phyloP scores from a whole-genome alignment of 1,140 invertebrate species.

The Drosophila quadrilineata region DNA sequence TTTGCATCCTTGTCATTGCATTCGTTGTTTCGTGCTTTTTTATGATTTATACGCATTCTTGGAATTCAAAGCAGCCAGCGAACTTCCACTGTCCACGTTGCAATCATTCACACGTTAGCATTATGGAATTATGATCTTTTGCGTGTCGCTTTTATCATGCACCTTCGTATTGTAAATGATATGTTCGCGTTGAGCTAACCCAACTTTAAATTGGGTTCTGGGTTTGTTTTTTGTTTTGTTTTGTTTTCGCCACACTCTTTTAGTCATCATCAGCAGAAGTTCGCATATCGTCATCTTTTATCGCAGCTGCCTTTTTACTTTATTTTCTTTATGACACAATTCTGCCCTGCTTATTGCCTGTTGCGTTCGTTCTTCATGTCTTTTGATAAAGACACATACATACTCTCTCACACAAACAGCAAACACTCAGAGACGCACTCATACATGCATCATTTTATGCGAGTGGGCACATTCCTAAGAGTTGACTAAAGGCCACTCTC shows the following conservation, averaged over 20 bases:
- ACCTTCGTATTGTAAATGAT: constrained; percentile 47
- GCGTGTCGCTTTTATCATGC: constrained; percentile 18
- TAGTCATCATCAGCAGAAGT: constrained; percentile 70
- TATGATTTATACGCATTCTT: constrained; percentile 66
- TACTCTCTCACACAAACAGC: constrained; percentile 1
- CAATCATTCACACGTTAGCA: constrained; percentile 43
- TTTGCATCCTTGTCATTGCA: constrained; percentile 30
- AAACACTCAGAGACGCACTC: constrained; percentile 11
- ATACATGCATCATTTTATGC: constrained; percentile 2
- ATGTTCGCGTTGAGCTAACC: constrained; percentile 12
- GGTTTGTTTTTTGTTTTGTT: constrained; percentile 49
- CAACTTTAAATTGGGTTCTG: constrained; percentile 19
- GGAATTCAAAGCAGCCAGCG: constrained; percentile 28
- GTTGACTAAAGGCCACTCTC: constrained; percentile 62
- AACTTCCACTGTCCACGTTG: constrained; percentile 17
- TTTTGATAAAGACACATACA: constrained; percentile 52
- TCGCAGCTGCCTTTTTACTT: constrained; percentile 36
- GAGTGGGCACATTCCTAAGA: constrained; percentile 37
- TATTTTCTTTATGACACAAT: constrained; percentile 77
- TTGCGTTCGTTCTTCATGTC: constrained; percentile 56
- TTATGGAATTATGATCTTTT: neutral
- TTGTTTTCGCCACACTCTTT: constrained; percentile 38
- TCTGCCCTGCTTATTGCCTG: constrained; percentile 56
- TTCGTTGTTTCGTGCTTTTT: constrained; percentile 47
- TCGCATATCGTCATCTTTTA: constrained; percentile 34